Evolutionary conservation across 2,888 invertebrate genomes (phyloP).

Genomic region (Synergus laeviventris): DNA sequence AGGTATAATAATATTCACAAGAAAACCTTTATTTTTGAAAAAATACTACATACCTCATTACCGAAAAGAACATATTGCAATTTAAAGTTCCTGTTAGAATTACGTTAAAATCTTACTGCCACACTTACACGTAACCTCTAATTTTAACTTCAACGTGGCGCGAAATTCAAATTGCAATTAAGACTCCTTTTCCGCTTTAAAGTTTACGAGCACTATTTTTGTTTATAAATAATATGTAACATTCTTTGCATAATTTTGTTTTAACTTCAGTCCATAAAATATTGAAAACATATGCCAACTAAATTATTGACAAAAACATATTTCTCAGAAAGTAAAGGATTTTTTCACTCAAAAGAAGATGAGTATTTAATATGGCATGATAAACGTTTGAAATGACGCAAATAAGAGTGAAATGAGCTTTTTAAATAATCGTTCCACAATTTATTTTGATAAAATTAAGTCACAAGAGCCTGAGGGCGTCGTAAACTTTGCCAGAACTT

Average conservation of each 20-base stretch:
- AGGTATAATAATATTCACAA: too few relatives aligned
- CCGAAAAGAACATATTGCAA: neutral
- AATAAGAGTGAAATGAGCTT: conserved; percentile 25
- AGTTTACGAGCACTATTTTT: neutral
- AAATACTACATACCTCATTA: too few relatives aligned
- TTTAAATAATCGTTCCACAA: conserved; percentile 25
- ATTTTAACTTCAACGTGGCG: neutral
- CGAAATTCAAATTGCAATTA: neutral
- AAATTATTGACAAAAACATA: conserved; percentile 32
- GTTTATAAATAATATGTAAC: conserved; percentile 12
- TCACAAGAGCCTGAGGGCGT: conserved; percentile 1
- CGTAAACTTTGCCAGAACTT: conserved; percentile 17
- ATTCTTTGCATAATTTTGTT: conserved; percentile 34
- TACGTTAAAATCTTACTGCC: neutral
- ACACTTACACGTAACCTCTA: neutral
- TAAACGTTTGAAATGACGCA: conserved; percentile 24
- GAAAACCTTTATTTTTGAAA: neutral
- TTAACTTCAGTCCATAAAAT: conserved; percentile 9
- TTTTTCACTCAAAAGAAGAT: conserved; percentile 21
- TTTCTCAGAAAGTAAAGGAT: conserved; percentile 31
- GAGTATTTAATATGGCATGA: conserved; percentile 29
- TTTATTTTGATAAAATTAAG: conserved; percentile 32
- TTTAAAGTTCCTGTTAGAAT: neutral
- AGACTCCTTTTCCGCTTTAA: neutral
- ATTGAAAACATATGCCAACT: conserved; percentile 2